These are phyloP conservation scores for Acanthurus leucopareius DNA, from an alignment of 2,797 vertebrate genomes.

Conservation along the genomic window DNA sequence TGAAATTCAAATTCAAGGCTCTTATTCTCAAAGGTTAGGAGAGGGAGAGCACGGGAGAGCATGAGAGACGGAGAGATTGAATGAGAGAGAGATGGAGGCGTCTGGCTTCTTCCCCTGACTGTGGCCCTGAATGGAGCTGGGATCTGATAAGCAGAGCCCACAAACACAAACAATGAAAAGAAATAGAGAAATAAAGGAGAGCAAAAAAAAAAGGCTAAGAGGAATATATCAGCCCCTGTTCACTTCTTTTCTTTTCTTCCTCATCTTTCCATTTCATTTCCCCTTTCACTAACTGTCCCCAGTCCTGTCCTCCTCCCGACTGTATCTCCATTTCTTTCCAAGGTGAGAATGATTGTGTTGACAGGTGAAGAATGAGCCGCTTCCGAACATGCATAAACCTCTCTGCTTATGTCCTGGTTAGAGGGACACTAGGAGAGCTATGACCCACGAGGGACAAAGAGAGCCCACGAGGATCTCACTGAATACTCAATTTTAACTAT, in stretches of 20 bases:
- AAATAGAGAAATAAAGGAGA: conserved; percentile 67
- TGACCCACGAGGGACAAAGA: conserved; percentile 32
- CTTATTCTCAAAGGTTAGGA: conserved; percentile 86
- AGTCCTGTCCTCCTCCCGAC: conserved; percentile 34
- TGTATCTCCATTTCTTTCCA: conserved; percentile 50
- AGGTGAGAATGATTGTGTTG: conserved; percentile 73
- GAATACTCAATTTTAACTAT: conserved; percentile 14
- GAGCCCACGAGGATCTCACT: conserved; percentile 22
- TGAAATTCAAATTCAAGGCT: conserved; percentile 87
- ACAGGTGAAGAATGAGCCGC: conserved; percentile 75
- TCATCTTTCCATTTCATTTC: conserved; percentile 42
- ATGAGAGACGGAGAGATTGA: conserved; percentile 72
- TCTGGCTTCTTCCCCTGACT: conserved; percentile 76
- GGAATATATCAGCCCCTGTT: conserved; percentile 63
- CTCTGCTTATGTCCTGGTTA: conserved; percentile 64
- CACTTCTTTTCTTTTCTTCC: conserved; percentile 43
- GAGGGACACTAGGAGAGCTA: conserved; percentile 38
- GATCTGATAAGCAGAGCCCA: conserved; percentile 83
- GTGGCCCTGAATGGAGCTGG: conserved; percentile 74
- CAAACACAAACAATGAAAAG: conserved; percentile 80
- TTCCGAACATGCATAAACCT: conserved; percentile 64
- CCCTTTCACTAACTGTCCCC: conserved; percentile 32
- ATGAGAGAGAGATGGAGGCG: conserved; percentile 74
- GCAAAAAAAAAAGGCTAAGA: conserved; percentile 54
- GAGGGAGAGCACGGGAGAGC: conserved; percentile 71